These are phyloP conservation scores for Urosaurus nigricauda DNA, from an alignment of 2,797 vertebrate species.

Conservation along the genomic window DNA sequence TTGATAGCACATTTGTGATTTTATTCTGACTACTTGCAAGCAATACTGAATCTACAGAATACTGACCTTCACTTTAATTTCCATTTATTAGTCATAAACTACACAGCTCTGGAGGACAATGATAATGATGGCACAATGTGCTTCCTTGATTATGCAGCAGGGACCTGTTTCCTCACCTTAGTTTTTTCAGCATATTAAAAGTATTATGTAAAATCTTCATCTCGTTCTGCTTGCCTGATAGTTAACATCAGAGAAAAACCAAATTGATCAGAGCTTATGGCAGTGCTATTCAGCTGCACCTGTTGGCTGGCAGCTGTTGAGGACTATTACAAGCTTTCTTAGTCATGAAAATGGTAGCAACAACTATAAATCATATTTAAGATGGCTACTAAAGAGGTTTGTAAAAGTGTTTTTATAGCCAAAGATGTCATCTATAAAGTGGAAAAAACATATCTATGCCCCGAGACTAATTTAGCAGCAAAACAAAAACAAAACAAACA, in stretches of 20 bases:
- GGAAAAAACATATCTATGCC: neutral
- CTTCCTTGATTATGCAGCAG: slow-evolving; percentile 58
- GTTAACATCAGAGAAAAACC: slow-evolving; percentile 47
- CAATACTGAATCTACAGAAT: slow-evolving; percentile 53
- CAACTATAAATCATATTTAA: slow-evolving; percentile 67
- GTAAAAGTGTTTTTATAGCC: slow-evolving; percentile 48
- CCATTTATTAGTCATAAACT: slow-evolving; percentile 59
- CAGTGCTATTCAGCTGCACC: slow-evolving; percentile 49
- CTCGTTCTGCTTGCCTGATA: slow-evolving; percentile 57
- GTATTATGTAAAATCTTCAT: slow-evolving; percentile 63
- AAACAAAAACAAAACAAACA: slow-evolving; percentile 37
- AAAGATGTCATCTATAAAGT: slow-evolving; percentile 55
- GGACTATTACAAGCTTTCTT: slow-evolving; percentile 56
- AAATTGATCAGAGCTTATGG: slow-evolving; percentile 62
- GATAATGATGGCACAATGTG: slow-evolving; percentile 30
- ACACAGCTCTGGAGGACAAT: slow-evolving; percentile 49
- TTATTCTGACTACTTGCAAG: slow-evolving; percentile 35
- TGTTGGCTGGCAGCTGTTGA: slow-evolving; percentile 69
- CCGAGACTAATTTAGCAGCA: neutral
- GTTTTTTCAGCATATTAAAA: slow-evolving; percentile 70
- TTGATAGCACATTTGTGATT: slow-evolving; percentile 29
- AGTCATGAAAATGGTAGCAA: slow-evolving; percentile 54
- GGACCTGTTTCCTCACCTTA: slow-evolving; percentile 51
- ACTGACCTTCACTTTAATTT: slow-evolving; percentile 63
- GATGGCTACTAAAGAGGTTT: slow-evolving; percentile 36